Evolutionary conservation across 1,140 invertebrate genomes (phyloP).

Genomic region (Fopius arisanus): DNA sequence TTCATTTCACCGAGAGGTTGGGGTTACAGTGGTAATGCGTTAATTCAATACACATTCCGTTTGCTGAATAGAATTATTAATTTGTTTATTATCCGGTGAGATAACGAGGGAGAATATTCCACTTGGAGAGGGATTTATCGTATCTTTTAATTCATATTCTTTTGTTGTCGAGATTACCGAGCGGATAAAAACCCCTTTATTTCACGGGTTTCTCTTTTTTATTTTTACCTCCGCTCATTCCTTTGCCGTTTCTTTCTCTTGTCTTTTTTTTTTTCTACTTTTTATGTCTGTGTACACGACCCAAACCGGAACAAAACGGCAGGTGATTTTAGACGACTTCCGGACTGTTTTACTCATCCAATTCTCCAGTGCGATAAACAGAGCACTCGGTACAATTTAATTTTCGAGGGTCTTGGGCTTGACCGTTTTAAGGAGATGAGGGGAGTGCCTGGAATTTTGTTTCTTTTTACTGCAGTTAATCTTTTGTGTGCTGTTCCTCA

Average conservation of each 20-base stretch:
- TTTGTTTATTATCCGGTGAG: conserved; percentile 15
- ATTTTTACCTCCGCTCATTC: not conserved
- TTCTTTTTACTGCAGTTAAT: too few relatives aligned
- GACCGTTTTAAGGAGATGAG: not conserved
- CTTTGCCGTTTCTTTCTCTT: not conserved
- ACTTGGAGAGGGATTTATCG: not conserved
- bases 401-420: not conserved
- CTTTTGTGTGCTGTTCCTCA: too few relatives aligned
- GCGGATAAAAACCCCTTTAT: conserved; percentile 7
- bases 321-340: conserved; percentile 35
- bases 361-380: conserved; percentile 27
- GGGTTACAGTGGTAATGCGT: conserved; percentile 19
- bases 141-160: conserved; percentile 8
- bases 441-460: too few relatives aligned
- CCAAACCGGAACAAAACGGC: conserved; percentile 24
- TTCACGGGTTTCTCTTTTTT: not conserved
- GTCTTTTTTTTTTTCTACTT: not conserved
- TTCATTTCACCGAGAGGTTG: not conserved
- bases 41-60: conserved; percentile 20
- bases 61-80: conserved; percentile 21
- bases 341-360: conserved; percentile 36
- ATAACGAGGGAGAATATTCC: not conserved
- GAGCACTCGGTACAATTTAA: conserved; percentile 13
- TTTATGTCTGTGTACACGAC: not conserved
- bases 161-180: not conserved